A percentile compares a stretch with the other conserved stretches of the same genome.
phyloP scores from a whole-genome alignment of 2,113 vertebrate species.

The Polyodon spathula region DNA sequence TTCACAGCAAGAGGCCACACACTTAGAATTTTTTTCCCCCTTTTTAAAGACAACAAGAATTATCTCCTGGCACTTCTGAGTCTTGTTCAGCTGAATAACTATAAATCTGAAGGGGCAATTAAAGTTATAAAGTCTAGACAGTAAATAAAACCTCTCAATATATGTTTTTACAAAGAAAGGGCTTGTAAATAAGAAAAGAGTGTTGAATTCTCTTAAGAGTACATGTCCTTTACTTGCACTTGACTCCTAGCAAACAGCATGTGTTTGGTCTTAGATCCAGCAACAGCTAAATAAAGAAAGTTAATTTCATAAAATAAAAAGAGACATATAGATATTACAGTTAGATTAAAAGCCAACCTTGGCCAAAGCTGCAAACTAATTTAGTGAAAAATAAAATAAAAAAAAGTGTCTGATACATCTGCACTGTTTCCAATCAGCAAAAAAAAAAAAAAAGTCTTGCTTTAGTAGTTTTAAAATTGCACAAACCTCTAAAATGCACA shows the following conservation, averaged over 20 bases:
- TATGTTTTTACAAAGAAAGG: constrained; percentile 24
- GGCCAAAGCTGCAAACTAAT: too few relatives aligned
- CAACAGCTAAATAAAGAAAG: background rate
- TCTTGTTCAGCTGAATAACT: constrained; percentile 15
- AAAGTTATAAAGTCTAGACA: constrained; percentile 21
- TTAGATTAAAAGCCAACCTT: too few relatives aligned
- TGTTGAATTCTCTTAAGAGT: constrained; percentile 15
- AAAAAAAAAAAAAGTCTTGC: too few relatives aligned
- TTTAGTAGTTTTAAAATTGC: too few relatives aligned
- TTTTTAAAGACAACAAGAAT: background rate
- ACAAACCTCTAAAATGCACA: too few relatives aligned
- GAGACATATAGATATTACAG: background rate
- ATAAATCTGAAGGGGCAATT: constrained; percentile 28
- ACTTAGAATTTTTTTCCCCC: constrained; percentile 9
- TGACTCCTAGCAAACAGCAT: background rate
- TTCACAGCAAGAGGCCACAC: constrained; percentile 5
- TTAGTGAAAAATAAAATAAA: too few relatives aligned
- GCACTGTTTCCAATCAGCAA: too few relatives aligned
- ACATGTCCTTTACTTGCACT: constrained; percentile 1
- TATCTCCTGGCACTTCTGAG: constrained; percentile 2
- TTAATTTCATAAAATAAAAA: background rate
- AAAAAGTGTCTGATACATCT: too few relatives aligned
- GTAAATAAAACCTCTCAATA: constrained; percentile 10
- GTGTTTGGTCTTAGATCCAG: background rate
- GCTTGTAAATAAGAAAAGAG: constrained; percentile 15